phyloP scores from a whole-genome alignment of 2,113 vertebrate species.

The Pterocles orientalis region DNA sequence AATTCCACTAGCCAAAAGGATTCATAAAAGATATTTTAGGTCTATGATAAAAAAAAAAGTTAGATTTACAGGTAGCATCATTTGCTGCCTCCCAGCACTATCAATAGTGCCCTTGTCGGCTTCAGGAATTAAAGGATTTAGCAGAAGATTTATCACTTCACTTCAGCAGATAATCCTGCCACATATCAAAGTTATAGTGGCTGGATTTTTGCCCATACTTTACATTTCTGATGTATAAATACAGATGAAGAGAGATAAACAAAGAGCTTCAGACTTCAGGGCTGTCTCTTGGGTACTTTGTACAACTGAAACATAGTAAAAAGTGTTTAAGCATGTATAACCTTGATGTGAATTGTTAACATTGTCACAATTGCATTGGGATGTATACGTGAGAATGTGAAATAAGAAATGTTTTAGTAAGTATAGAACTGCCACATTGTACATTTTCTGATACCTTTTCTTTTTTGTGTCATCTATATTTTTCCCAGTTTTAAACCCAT shows the following conservation, averaged over 20 bases:
- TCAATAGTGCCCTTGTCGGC: not conserved
- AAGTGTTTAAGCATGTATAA: not conserved
- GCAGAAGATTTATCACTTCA: not conserved
- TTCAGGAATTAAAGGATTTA: not conserved
- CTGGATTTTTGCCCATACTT: not conserved
- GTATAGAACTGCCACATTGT: accelerated
- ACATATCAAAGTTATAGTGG: not conserved
- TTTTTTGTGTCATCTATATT: not conserved
- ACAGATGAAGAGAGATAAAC: not conserved
- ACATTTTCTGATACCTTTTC: not conserved
- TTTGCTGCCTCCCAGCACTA: not conserved
- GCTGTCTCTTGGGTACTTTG: not conserved
- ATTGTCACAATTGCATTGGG: not conserved
- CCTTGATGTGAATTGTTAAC: not conserved
- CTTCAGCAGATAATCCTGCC: not conserved
- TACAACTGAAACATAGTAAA: not conserved
- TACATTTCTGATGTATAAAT: not conserved
- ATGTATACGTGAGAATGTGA: not conserved
- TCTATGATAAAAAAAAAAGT: not conserved
- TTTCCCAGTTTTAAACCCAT: not conserved
- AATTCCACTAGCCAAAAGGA: not conserved
- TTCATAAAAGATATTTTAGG: not conserved
- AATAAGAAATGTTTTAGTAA: not conserved
- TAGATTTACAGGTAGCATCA: not conserved
- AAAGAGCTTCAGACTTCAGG: not conserved